Conservation (phyloP, 2,888 invertebrate species). For the Nymphalis polychloros region DNA sequence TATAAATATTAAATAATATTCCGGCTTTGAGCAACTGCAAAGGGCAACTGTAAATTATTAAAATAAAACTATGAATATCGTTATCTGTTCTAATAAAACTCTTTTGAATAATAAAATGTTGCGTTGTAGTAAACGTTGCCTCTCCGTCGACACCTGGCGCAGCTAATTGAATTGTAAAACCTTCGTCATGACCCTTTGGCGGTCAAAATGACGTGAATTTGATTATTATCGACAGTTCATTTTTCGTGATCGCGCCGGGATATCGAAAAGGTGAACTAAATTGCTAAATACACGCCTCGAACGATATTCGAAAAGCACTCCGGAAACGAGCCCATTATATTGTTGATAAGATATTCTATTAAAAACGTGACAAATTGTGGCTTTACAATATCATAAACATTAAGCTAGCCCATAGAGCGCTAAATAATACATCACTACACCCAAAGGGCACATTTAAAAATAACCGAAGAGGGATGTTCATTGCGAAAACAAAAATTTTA, state of each 20-base stretch:
- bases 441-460: slow-evolving; percentile 64
- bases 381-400: slow-evolving; percentile 44
- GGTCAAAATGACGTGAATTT: slow-evolving; percentile 72
- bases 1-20: slow-evolving; percentile 42
- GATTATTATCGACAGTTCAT: slow-evolving; percentile 71
- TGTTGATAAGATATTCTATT: slow-evolving; percentile 13
- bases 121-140: slow-evolving; percentile 59
- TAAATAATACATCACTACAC: slow-evolving; percentile 52
- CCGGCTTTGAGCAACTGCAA: slow-evolving; percentile 43
- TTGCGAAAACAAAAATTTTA: slow-evolving; percentile 61
- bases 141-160: slow-evolving; percentile 69
- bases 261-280: slow-evolving; percentile 47
- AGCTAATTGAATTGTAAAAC: slow-evolving; percentile 80
- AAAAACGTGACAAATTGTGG: slow-evolving; percentile 43
- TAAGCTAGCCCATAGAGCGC: slow-evolving; percentile 37
- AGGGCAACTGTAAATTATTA: slow-evolving; percentile 47
- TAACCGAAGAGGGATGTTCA: slow-evolving; percentile 58
- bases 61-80: slow-evolving; percentile 60
- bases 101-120: slow-evolving; percentile 66
- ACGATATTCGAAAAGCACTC: slow-evolving; percentile 5
- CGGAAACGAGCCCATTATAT: slow-evolving; percentile 12
- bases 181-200: slow-evolving; percentile 74
- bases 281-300: slow-evolving; percentile 44
- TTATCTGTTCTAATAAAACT: slow-evolving; percentile 59
- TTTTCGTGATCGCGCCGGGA: slow-evolving; percentile 63